These are phyloP conservation scores for Sinodicranocentrus sp. DNA, from an alignment of 2,888 invertebrate species.

Conservation along the genomic window DNA sequence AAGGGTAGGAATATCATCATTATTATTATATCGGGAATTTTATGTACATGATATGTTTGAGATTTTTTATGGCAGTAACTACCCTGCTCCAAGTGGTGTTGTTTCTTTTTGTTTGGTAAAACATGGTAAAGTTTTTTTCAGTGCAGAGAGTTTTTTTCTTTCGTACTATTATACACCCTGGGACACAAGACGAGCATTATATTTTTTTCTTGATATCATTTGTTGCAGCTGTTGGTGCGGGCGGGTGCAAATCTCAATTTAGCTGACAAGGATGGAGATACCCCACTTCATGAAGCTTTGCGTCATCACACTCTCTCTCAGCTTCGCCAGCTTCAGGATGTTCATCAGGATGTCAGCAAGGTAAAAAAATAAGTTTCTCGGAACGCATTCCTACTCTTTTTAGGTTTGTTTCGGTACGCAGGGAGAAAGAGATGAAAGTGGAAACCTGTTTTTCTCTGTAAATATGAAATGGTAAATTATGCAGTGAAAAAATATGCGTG, in stretches of 20 bases:
- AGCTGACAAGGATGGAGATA: conserved; percentile 98
- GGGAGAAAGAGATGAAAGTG: not conserved
- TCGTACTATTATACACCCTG: not conserved
- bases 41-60: conserved; percentile 21
- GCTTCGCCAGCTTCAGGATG: conserved; percentile 95
- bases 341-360: conserved; percentile 88
- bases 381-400: too few relatives aligned
- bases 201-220: conserved; percentile 59
- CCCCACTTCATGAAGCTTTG: conserved; percentile 82
- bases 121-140: too few relatives aligned
- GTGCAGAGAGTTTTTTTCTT: conserved; percentile 18
- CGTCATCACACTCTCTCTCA: conserved; percentile 98
- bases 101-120: not conserved
- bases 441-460: not conserved
- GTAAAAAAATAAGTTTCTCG: conserved; percentile 71
- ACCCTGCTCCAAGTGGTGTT: not conserved
- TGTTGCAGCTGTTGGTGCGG: conserved; percentile 87
- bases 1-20: conserved; percentile 30
- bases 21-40: conserved; percentile 18
- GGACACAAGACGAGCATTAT: not conserved
- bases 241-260: conserved; percentile 96
- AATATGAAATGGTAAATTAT: not conserved
- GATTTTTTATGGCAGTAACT: conserved; percentile 35
- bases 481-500: not conserved
- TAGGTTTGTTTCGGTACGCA: too few relatives aligned